These are phyloP conservation scores for Oostethus manadensis DNA, from an alignment of 2,113 vertebrate species.

Conservation along the genomic window DNA sequence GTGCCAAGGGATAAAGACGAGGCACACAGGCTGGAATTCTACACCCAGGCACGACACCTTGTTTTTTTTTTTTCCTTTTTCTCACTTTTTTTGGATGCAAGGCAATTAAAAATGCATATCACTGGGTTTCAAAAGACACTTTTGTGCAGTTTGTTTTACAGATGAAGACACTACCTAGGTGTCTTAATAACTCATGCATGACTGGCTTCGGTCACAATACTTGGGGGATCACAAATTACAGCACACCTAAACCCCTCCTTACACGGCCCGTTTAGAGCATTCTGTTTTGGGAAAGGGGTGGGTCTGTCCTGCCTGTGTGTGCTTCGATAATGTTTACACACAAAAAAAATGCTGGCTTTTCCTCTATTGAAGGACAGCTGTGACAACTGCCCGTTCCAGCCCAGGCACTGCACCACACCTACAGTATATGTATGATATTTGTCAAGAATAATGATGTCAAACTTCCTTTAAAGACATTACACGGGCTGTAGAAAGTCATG, in stretches of 20 bases:
- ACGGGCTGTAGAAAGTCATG: too few relatives aligned
- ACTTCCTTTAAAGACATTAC: too few relatives aligned
- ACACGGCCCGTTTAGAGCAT: neutral
- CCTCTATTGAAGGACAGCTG: too few relatives aligned
- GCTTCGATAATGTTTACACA: too few relatives aligned
- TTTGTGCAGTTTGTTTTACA: neutral
- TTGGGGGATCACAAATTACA: neutral
- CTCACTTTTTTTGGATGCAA: neutral
- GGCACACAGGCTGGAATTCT: conserved; percentile 20
- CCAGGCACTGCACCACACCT: too few relatives aligned
- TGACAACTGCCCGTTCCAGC: too few relatives aligned
- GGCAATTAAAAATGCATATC: neutral
- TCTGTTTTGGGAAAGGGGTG: neutral
- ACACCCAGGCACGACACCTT: conserved; percentile 23
- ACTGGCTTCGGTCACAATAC: neutral
- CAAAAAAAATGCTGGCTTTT: too few relatives aligned
- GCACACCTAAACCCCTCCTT: neutral
- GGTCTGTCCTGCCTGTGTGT: too few relatives aligned
- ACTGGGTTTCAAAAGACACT: neutral
- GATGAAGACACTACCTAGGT: neutral
- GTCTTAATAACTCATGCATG: neutral
- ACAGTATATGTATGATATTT: too few relatives aligned
- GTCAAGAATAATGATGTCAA: too few relatives aligned
- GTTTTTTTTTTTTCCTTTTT: neutral
- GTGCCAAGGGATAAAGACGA: conserved; percentile 43